Percentiles rank a stretch among this genome's conserved stretches.
These are phyloP conservation scores for Drosophila dunni DNA, from an alignment of 1,140 invertebrate genomes.

Conservation along the genomic window DNA sequence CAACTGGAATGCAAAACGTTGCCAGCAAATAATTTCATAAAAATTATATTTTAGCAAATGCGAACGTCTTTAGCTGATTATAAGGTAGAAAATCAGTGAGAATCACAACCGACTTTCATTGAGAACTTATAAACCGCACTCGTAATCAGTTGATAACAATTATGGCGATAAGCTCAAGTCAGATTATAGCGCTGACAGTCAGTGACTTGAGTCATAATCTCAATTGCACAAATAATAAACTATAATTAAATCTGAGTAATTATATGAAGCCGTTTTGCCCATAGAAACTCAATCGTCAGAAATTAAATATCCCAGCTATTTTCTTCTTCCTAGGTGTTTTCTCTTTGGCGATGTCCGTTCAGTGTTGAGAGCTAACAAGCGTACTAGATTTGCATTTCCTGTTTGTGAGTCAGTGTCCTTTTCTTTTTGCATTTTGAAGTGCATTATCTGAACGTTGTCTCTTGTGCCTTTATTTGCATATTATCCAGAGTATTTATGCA, in stretches of 20 bases:
- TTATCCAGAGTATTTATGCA: constrained; percentile 3
- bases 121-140: constrained; percentile 2
- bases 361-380: not conserved
- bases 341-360: not conserved
- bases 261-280: not conserved
- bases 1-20: not conserved
- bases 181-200: constrained; percentile 30
- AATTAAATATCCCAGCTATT: constrained; percentile 5
- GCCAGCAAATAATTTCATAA: constrained; percentile 14
- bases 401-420: constrained; percentile 11
- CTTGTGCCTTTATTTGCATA: constrained; percentile 29
- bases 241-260: constrained; percentile 23
- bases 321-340: not conserved
- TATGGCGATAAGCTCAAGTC: constrained; percentile 29
- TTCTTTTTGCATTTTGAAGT: constrained; percentile 34
- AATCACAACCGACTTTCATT: constrained; percentile 25
- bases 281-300: not conserved
- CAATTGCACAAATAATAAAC: not conserved
- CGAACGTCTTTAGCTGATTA: not conserved
- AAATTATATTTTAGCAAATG: not conserved
- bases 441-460: constrained; percentile 49
- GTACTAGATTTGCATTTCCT: not conserved
- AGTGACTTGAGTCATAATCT: constrained; percentile 38
- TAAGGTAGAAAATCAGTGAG: not conserved
- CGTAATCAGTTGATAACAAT: constrained; percentile 33